Evolutionary conservation across 2,888 invertebrate genomes (phyloP), one percentile per base, ranked within the genome.

Genomic region (Orthonevra nobilis): DNA sequence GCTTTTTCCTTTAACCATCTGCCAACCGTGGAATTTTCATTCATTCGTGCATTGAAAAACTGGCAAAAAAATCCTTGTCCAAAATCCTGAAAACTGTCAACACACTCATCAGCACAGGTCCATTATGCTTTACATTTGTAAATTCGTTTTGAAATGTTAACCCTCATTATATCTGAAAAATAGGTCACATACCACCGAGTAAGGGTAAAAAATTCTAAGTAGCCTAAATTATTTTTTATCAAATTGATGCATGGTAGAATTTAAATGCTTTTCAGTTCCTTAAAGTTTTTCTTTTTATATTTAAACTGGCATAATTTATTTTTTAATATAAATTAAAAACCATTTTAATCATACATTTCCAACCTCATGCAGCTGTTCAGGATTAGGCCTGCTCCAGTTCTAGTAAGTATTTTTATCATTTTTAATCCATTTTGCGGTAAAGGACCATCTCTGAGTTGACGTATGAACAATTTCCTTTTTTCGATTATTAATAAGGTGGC

Each of bases 341-440:
- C 64, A 70, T 77, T 77, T 70, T 64, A 70, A 56, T n/a, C 69
- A 15, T 36, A 26, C 63, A 66, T 60, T 54, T 48, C n/a, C 73
- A 74, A 66, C 44, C 81, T 72, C 56, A 86, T 83, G 87, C 88
- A 97, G 97, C 96, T 97, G 93, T 97, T 97, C 96, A 96, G 97
- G 96, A 97, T 97, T 92, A 96, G 95, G 94, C 97, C 97, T 91
- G 96, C 96, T 92, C 97, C 96, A 93, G 96, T 96, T 91, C 94
- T 97, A 94, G 97, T 97, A 97, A 97, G 97, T 97, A 96, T 91
- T 89, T 87, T 87, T 54, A 54, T 30, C 23, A 60, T 60, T 15
- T 34, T 3, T 44, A 44, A n/a, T 38, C 12, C 26, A 36, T 10
- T 66, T 56, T 56, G 28, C 30, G 56, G n/a, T 48, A 42, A 19